A percentile compares a stretch with the other conserved stretches of the same genome.
These are phyloP conservation scores for Caenorhabditis latens DNA, from an alignment of 1,140 invertebrate species.

Conservation along the genomic window DNA sequence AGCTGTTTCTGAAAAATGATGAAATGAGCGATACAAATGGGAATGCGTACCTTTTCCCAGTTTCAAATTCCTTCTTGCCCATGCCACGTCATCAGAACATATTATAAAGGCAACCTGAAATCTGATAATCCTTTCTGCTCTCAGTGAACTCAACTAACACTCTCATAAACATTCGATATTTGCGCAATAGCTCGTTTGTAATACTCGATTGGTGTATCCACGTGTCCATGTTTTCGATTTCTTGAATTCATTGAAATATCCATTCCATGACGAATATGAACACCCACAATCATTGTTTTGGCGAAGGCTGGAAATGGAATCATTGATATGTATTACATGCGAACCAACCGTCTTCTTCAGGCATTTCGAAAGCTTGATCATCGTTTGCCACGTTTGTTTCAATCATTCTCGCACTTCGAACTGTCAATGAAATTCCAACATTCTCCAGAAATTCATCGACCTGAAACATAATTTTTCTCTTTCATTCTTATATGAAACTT, in stretches of 20 bases:
- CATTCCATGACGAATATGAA: constrained; percentile 67
- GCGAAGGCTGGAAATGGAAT: constrained; percentile 2
- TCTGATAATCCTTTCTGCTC: not conserved
- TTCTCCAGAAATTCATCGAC: constrained; percentile 52
- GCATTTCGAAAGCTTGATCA: constrained; percentile 57
- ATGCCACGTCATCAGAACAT: constrained; percentile 65
- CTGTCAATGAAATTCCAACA: constrained; percentile 39
- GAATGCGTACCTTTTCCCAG: constrained; percentile 39
- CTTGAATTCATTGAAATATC: constrained; percentile 65
- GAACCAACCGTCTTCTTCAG: constrained; percentile 28
- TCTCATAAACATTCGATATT: constrained; percentile 46
- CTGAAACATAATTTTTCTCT: not conserved
- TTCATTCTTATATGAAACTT: not conserved
- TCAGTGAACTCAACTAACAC: not conserved
- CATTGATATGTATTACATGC: not conserved
- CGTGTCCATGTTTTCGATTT: constrained; percentile 66
- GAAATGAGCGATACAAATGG: too few species aligned
- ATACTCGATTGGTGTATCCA: constrained; percentile 62
- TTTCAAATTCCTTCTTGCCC: constrained; percentile 61
- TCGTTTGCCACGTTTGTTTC: constrained; percentile 23
- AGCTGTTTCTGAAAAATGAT: constrained; percentile 28
- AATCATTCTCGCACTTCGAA: constrained; percentile 27
- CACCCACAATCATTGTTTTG: constrained; percentile 62
- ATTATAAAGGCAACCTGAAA: constrained; percentile 63
- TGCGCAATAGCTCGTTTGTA: constrained; percentile 62